These are phyloP conservation scores for Brachyrhaphis roseni DNA, from an alignment of 2,797 vertebrate species.

Conservation along the genomic window DNA sequence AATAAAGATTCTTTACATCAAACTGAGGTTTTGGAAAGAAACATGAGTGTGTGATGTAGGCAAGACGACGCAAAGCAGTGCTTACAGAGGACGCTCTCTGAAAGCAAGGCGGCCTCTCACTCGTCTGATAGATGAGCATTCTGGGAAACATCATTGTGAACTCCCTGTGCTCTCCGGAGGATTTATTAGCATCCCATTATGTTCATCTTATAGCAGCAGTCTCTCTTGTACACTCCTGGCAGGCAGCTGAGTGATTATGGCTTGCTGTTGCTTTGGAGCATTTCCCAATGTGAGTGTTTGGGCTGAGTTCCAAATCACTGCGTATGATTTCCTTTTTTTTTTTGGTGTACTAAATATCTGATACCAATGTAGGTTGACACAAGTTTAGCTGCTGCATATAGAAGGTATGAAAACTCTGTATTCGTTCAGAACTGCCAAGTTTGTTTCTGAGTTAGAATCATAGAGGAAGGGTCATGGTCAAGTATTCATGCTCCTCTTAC, in stretches of 20 bases:
- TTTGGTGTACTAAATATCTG: slow-evolving; percentile 34
- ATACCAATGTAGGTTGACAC: slow-evolving; percentile 32
- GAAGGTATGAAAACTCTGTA: slow-evolving; percentile 21
- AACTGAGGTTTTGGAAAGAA: slow-evolving; percentile 32
- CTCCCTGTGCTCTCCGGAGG: slow-evolving; percentile 54
- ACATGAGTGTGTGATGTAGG: slow-evolving; percentile 23
- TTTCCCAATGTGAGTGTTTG: slow-evolving; percentile 32
- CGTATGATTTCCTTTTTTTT: slow-evolving; percentile 22
- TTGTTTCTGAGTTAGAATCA: slow-evolving; percentile 8
- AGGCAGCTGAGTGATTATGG: slow-evolving; percentile 50
- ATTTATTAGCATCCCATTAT: slow-evolving; percentile 71
- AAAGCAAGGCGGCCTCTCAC: slow-evolving; percentile 35
- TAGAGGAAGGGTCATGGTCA: not conserved
- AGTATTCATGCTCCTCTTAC: not conserved
- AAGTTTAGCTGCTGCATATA: slow-evolving; percentile 10
- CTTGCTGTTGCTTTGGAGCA: slow-evolving; percentile 40
- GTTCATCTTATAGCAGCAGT: slow-evolving; percentile 58
- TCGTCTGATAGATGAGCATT: slow-evolving; percentile 62
- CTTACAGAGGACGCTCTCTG: slow-evolving; percentile 36
- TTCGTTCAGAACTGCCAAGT: slow-evolving; percentile 16
- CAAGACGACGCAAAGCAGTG: slow-evolving; percentile 9
- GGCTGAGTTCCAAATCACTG: slow-evolving; percentile 41
- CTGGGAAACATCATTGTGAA: slow-evolving; percentile 60
- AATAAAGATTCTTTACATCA: slow-evolving; percentile 48
- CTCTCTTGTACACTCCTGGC: slow-evolving; percentile 47